Base-by-base conservation (phyloP, 2,113 vertebrate species). In the Sylvietta virens region DNA sequence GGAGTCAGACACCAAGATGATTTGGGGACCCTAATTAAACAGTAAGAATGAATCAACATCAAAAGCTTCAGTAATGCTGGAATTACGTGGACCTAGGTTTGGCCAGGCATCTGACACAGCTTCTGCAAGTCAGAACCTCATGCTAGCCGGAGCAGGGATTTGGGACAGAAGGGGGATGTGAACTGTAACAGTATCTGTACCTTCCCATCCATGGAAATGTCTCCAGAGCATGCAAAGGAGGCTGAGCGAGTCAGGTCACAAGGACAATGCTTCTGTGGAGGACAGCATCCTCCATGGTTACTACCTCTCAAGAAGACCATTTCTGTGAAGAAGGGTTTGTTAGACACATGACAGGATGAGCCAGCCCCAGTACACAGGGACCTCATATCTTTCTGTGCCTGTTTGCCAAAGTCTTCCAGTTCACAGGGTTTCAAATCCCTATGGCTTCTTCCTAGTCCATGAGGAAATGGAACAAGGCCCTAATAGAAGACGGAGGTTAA, bases 1-100 rank as follows among this genome's bases (percentile, higher is more conserved):
- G 33, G 48, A 67, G 13, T 19, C 0, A 0, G 15, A 67, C 13
- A 54, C 12, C 14, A 35, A 30, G 12, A 8, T 62, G 16, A 31
- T 47, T 37, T 53, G n/a, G 33, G 30, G 19, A 4, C 3, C 17
- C 13, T 30, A 40, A 66, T 31, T 28, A 70, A 60, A 78, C 33
- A 19, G 23, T 30, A 33, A 27, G 33, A 77, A n/a, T 37, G 11
- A 91, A 56, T 33, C 8, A 19, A 47, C 16, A 51, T 4, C 40
- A 42, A 14, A 70, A 30, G 4, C 9, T 10, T 72, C 44, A 30
- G 27, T 35, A 71, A 67, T 69, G 23, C 12, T 69, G 24, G 14
- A 40, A 24, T 54, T 33, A 72, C 0, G 0, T 28, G 16, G 12
- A 8, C 16, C 11, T 21, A 15, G 33, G 26, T 67, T 79, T 76